phyloP scores from a whole-genome alignment of 1,140 invertebrate species.

The Sitobion miscanthi region DNA sequence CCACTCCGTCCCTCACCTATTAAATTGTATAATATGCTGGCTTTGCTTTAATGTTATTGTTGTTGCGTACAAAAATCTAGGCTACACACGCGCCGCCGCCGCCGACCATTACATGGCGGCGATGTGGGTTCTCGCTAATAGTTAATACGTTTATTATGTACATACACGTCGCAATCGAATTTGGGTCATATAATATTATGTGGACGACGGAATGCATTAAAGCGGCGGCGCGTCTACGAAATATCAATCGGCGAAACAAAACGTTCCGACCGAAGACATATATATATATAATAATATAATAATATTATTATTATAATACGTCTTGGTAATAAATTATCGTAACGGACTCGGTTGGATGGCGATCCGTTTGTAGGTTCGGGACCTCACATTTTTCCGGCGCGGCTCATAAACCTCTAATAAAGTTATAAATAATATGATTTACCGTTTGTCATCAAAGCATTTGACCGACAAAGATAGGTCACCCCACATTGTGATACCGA shows the following conservation, averaged over 20 bases:
- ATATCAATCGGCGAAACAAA: constrained; percentile 25
- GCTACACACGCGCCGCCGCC: neutral
- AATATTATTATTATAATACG: neutral
- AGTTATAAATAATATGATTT: neutral
- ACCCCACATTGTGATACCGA: neutral
- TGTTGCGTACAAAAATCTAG: neutral
- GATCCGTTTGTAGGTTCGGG: neutral
- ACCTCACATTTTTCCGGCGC: neutral
- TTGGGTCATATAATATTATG: neutral
- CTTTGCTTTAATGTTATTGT: neutral
- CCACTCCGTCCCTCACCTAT: too few species aligned
- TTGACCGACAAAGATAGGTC: too few species aligned
- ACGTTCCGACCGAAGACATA: neutral
- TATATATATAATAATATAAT: too few species aligned
- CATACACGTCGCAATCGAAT: neutral
- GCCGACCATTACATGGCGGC: neutral
- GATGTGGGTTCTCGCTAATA: neutral
- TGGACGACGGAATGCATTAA: neutral
- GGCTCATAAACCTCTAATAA: neutral
- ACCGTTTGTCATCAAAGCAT: neutral
- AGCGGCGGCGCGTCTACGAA: neutral
- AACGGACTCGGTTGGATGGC: neutral
- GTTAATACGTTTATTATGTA: neutral
- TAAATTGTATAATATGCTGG: too few species aligned
- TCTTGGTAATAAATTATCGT: neutral